Evolutionary conservation across 2,113 vertebrate genomes (phyloP), one percentile per base, ranked within the genome.

Genomic region (Aegotheles bennettii): DNA sequence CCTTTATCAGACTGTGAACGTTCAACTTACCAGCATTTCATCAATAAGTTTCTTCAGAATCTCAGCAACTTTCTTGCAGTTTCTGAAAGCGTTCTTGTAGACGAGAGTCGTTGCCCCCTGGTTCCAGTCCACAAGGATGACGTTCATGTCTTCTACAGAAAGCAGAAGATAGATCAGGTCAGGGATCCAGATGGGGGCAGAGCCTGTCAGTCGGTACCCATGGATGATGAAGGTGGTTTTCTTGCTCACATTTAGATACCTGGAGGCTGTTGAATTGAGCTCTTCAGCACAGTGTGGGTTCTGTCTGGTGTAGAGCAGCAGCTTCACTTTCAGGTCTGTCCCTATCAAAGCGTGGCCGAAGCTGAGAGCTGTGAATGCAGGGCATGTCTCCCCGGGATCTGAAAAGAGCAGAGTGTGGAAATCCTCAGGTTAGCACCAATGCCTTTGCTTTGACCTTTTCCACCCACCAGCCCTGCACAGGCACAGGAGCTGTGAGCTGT

Each of bases 111-210:
- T 98, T 7, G 99, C 99, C 2, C 99, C 99, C 11, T 95, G 97
- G 96, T 99, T 99, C 99, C 99, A 99, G 84, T 99, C 99, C 76
- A 99, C 99, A 33, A 99, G 94, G 1, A 99, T 82, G 51, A 99
- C 33, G 2, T 99, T 99, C 95, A 99, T 97, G 94, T 99, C 98
- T 51, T 98, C 97, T 42, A 94, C 97, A 48, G 77, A 76, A 1
- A 98, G 98, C 94, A 99, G 97, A 80, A 98, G 97, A 6, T 70
- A 90, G 4, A 98, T 98, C 18, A 99, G 76, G 40, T 97, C 97
- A 43, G 94, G 67, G 36, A 99, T 96, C 99, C 99, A 99, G 76
- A 98, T 89, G 0, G 99, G 99, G 33, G 97, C 87, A 0, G 99
- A 99, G 18, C 99, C 99, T 0, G 98, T 99, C 33, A 98, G 96